Evolutionary conservation across 2,888 invertebrate genomes (phyloP).

Genomic region (Cheilosia scutellata): DNA sequence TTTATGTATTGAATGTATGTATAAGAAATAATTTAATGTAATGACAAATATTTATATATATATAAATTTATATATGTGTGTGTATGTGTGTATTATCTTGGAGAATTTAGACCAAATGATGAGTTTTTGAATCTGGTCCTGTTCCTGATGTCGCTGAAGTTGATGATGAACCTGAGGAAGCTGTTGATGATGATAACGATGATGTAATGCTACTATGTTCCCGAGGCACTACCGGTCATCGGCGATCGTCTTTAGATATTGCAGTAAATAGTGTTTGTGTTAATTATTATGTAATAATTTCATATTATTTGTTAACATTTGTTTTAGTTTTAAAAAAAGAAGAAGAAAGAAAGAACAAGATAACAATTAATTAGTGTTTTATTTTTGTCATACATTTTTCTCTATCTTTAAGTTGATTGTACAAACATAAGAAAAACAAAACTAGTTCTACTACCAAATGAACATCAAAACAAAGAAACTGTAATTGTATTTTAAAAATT

Average conservation of each 20-base stretch:
- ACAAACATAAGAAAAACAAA: slow-evolving; percentile 20
- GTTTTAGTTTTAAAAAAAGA: slow-evolving; percentile 9
- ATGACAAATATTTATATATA: slow-evolving; percentile 62
- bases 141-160: slow-evolving; percentile 77
- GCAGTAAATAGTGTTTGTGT: slow-evolving; percentile 50
- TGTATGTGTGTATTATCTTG: slow-evolving; percentile 55
- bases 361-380: slow-evolving; percentile 17
- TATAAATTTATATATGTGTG: slow-evolving; percentile 51
- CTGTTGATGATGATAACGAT: slow-evolving; percentile 80
- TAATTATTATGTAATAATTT: slow-evolving; percentile 28
- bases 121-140: slow-evolving; percentile 76
- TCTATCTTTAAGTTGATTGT: background rate
- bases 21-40: slow-evolving; percentile 65
- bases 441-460: slow-evolving; percentile 41
- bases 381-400: background rate
- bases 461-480: slow-evolving; percentile 44
- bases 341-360: slow-evolving; percentile 29
- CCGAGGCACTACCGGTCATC: slow-evolving; percentile 84
- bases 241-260: slow-evolving; percentile 82
- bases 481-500: background rate
- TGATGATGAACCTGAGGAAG: slow-evolving; percentile 80
- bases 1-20: slow-evolving; percentile 51
- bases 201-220: slow-evolving; percentile 80
- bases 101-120: slow-evolving; percentile 77
- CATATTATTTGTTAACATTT: slow-evolving; percentile 17